Percentiles rank a stretch among this genome's conserved stretches.
Evolutionary conservation across 2,888 invertebrate genomes (phyloP).

Genomic region (Aphrophora alni): DNA sequence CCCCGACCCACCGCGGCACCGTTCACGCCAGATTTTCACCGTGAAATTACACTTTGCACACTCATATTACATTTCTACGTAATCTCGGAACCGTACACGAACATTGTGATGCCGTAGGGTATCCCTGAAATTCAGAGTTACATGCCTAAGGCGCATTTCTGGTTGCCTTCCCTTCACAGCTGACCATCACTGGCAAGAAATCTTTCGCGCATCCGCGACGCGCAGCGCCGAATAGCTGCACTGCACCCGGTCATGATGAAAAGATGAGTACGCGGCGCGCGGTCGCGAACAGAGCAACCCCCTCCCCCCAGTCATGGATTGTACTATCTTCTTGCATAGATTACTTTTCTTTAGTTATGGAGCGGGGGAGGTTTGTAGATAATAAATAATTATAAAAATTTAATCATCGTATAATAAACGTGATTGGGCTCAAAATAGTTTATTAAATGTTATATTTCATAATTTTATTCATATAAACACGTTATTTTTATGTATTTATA

Average conservation of each 20-base stretch:
- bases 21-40: conserved; percentile 69
- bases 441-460: too few relatives aligned
- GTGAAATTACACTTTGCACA: conserved; percentile 61
- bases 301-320: not conserved
- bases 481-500: too few relatives aligned
- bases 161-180: conserved; percentile 53
- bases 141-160: conserved; percentile 57
- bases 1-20: conserved; percentile 65
- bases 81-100: conserved; percentile 66
- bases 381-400: not conserved
- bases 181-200: conserved; percentile 52
- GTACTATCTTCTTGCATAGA: not conserved
- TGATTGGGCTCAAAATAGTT: too few relatives aligned
- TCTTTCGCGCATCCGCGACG: conserved; percentile 45
- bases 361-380: not conserved
- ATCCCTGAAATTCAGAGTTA: conserved; percentile 52
- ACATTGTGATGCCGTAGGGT: conserved; percentile 60
- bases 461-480: too few relatives aligned
- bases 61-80: conserved; percentile 65
- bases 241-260: conserved; percentile 46
- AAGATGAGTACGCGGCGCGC: conserved; percentile 17
- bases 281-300: not conserved
- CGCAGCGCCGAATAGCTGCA: conserved; percentile 46
- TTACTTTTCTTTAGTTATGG: not conserved
- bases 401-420: too few relatives aligned